Base-by-base conservation (phyloP, 2,797 vertebrate species). In the Hypotaenidia philippensis region DNA sequence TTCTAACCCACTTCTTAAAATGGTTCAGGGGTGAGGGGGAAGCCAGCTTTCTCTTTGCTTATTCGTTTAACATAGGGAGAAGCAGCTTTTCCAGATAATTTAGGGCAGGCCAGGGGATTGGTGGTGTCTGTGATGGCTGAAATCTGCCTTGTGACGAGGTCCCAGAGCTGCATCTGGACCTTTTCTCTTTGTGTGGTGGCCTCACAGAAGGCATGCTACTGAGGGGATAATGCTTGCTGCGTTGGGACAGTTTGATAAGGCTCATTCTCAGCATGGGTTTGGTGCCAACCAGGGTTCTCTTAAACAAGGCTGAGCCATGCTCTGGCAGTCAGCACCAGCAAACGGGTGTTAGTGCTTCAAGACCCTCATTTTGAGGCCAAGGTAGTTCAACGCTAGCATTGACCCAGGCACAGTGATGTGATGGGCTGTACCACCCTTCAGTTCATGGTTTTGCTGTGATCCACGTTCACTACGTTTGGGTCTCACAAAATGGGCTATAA, bases 191-290 rank as follows among this genome's bases (percentile, higher is more conserved):
- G 26, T 16, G 0, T 5, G 38, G 52, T 26, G 41, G 40, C 59
- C 36, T 36, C 36, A 16, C 36, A 16, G 45, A 14, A 55, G 47
- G 23, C 27, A 21, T 6, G 0, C 36, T 17, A 1, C 3, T 22
- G 15, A 6, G 34, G 21, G 71, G 23, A 83, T 89, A 65, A 77
- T 18, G 52, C 34, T 40, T 83, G 41, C 74, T 91, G 66, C 59
- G 60, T 55, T n/a, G 61, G 22, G 63, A 19, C 38, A 56, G 21
- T 44, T 75, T 40, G 59, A 26, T 2, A 34, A 59, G 80, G 50
- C 56, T 50, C 1, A 0, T 74, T 49, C 59, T 47, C 47, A 50
- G 22, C 8, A 0, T 1, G 7, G 53, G 17, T 61, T 36, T 47
- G 31, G 27, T 70, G 47, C 75, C 69, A 71, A 0, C 17, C 41